Evolutionary conservation across 2,888 invertebrate genomes (phyloP).

Genomic region (Xestia ashworthii): DNA sequence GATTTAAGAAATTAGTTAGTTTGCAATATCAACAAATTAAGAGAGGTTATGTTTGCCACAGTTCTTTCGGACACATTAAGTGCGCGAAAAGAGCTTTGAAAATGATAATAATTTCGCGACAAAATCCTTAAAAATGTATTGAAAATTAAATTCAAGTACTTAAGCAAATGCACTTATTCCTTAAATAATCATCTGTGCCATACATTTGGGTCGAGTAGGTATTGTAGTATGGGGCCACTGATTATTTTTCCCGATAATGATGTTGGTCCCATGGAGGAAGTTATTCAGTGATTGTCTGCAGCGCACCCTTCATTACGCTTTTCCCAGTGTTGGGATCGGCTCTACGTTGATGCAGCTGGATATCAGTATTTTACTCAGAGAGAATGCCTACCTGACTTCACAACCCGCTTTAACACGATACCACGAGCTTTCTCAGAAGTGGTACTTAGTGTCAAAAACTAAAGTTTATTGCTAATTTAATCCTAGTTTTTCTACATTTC

Average conservation of each 20-base stretch:
- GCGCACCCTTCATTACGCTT: background rate
- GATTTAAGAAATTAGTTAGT: conserved; percentile 26
- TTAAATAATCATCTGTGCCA: background rate
- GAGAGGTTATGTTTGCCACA: background rate
- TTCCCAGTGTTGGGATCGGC: background rate
- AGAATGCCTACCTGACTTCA: background rate
- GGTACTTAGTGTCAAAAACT: conserved; percentile 1
- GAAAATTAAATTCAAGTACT: background rate
- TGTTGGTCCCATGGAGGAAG: background rate
- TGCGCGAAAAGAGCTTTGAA: background rate
- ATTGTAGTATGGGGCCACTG: background rate
- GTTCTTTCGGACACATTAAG: background rate
- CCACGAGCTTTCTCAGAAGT: conserved; percentile 7
- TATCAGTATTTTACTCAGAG: background rate
- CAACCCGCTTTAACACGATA: background rate
- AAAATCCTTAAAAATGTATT: background rate
- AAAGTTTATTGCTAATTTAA: conserved; percentile 32
- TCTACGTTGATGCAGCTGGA: background rate
- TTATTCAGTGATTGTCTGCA: background rate
- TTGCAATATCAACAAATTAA: conserved; percentile 26
- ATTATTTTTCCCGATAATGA: background rate
- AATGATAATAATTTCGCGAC: background rate
- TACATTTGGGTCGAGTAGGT: background rate
- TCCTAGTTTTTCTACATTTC: conserved; percentile 14
- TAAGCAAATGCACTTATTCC: background rate